Conservation (phyloP, 2,113 vertebrate genomes). For the Pseudopipra pipra region DNA sequence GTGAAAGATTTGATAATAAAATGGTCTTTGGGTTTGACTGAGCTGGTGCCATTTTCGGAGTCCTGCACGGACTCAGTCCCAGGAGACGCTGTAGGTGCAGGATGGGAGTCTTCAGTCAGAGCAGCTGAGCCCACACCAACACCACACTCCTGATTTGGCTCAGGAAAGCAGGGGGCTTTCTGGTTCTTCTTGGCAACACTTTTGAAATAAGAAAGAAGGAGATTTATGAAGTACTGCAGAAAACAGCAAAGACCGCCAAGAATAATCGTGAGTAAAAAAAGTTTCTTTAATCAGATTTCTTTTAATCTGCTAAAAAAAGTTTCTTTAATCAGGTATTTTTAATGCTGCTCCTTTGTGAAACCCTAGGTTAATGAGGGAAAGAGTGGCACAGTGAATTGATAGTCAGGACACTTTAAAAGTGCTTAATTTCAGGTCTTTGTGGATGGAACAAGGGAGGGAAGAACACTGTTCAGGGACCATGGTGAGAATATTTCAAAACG, state of each 20-base stretch:
- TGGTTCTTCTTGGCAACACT: neutral
- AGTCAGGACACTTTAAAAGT: neutral
- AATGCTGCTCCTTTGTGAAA: neutral
- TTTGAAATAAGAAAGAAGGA: conserved; percentile 25
- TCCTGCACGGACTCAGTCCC: neutral
- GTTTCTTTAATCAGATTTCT: neutral
- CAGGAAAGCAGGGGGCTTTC: neutral
- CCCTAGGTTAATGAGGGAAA: neutral
- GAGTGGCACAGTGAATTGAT: neutral
- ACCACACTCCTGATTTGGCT: neutral
- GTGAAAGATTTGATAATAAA: neutral
- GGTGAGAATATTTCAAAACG: neutral
- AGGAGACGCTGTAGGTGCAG: neutral
- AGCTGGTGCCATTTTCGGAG: neutral
- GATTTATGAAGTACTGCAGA: neutral
- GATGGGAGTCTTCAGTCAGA: neutral
- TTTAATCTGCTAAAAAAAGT: neutral
- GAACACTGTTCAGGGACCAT: too few species aligned
- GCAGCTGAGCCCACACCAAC: neutral
- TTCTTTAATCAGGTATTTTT: neutral
- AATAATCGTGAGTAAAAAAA: neutral
- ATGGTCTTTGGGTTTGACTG: neutral
- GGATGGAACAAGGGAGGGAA: neutral
- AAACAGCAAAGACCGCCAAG: neutral
- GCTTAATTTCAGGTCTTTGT: neutral